phyloP scores from a whole-genome alignment of 2,113 vertebrate species.

The Mandrillus leucophaeus region DNA sequence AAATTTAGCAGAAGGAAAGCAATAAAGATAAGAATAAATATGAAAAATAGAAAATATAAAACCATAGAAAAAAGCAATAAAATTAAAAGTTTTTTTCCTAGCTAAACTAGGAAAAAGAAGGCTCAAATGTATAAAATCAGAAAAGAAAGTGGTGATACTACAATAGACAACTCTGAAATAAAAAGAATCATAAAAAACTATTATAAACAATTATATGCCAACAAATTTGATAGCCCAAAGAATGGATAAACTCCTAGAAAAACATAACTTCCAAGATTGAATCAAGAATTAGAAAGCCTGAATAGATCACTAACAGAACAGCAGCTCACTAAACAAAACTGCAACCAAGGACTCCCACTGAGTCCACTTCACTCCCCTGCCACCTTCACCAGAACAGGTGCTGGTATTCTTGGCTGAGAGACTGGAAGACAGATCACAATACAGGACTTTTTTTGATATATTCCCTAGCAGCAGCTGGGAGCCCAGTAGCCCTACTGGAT shows the following conservation, averaged over 20 bases:
- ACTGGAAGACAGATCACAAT: too few species aligned
- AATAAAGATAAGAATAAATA: neutral
- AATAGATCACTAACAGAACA: too few species aligned
- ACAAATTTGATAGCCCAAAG: neutral
- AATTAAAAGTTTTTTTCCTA: neutral
- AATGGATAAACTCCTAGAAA: neutral
- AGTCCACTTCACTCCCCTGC: too few species aligned
- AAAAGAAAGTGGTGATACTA: neutral
- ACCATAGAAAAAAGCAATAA: neutral
- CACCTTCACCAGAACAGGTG: too few species aligned
- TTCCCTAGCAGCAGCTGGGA: too few species aligned
- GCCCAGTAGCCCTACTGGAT: too few species aligned
- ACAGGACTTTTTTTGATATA: too few species aligned
- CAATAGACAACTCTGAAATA: neutral
- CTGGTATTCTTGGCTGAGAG: too few species aligned
- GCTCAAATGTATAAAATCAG: neutral
- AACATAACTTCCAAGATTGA: neutral
- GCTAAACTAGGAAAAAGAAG: neutral
- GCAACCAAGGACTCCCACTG: too few species aligned
- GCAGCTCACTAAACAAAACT: too few species aligned
- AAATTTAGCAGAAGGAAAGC: neutral
- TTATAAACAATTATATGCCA: neutral
- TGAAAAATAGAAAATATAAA: neutral
- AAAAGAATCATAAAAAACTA: neutral
- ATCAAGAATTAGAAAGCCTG: neutral